Evolutionary conservation across 2,113 vertebrate species (phyloP), one percentile per base, ranked within the genome.

Genomic region (Thalassarche chlororhynchos): DNA sequence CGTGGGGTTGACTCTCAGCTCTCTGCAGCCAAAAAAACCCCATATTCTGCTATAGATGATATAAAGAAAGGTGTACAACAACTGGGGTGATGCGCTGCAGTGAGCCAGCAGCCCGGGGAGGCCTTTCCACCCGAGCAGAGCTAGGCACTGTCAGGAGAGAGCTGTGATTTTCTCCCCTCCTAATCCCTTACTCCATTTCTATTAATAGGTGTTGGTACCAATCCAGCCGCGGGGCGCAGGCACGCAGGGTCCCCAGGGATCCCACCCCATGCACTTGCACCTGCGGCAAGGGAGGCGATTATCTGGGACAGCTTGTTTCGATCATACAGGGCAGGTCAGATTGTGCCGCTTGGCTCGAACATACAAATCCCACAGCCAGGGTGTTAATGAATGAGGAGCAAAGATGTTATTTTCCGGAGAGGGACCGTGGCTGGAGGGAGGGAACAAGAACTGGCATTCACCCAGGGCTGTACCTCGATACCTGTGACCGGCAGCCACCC

Each of bases 351-450:
- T 74, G 71, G 60, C 76, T 92, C 5, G 1, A 71, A 21, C 17
- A 47, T 38, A 29, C 54, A 32, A 78, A 54, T 78, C 77, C 65
- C 69, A 32, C 40, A 92, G 51, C 29, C 38, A 25, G 32, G 32
- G 5, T 44, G 17, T n/a, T 81, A 70, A 46, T 60, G 84, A 74
- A 89, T 34, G 58, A 76, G n/a, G 36, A 80, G 78, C 58, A 60
- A 75, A 82, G 70, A 68, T 6, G 2, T 24, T 11, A 28, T 25
- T 34, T 96, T 54, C 79, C 3, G 4, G 75, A 90, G 11, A 64
- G 52, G 40, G 40, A 81, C 18, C 1, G 1, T 36, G 58, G 28
- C 20, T 0, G 0, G 51, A 58, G 54, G 40, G 31, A 82, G 26
- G 29, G 54, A 84, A 44, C 21, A 69, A 71, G 46, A 84, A 42